These are phyloP conservation scores for Blennius ocellaris DNA, from an alignment of 2,113 vertebrate genomes.

Conservation along the genomic window DNA sequence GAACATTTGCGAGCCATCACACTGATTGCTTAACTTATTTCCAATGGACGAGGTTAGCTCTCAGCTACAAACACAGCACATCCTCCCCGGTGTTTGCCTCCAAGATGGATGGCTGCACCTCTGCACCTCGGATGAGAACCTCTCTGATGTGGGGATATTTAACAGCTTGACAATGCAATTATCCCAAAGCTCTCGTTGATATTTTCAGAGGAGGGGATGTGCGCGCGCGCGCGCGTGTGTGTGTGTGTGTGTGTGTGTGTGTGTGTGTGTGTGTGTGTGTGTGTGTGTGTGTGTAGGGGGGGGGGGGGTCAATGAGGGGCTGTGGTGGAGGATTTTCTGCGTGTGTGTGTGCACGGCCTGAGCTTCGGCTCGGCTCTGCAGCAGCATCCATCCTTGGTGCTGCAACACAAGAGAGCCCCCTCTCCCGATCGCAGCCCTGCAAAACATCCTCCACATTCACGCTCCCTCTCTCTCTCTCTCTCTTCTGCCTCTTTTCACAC, in stretches of 20 bases:
- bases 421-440: constrained; percentile 67
- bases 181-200: constrained; percentile 33
- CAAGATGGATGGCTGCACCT: constrained; percentile 71
- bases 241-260: too few species aligned
- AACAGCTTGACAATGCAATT: constrained; percentile 42
- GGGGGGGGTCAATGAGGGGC: constrained; percentile 42
- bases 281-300: too few species aligned
- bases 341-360: constrained; percentile 60
- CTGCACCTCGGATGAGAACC: constrained; percentile 21
- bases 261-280: too few species aligned
- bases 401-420: constrained; percentile 67
- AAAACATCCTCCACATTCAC: constrained; percentile 65
- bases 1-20: constrained; percentile 23
- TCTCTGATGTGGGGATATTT: constrained; percentile 52
- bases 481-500: background rate
- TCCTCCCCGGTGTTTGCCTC: constrained; percentile 32
- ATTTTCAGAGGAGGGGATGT: constrained; percentile 35
- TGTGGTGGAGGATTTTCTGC: constrained; percentile 52
- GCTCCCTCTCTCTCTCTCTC: background rate
- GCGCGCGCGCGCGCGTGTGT: too few species aligned
- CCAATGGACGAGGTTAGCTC: constrained; percentile 23
- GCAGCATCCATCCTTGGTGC: constrained; percentile 77
- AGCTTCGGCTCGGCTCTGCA: constrained; percentile 74
- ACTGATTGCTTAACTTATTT: constrained; percentile 39
- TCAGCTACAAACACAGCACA: constrained; percentile 17